These are phyloP conservation scores for Lucinisca nassula DNA, from an alignment of 2,888 invertebrate genomes.

Conservation along the genomic window DNA sequence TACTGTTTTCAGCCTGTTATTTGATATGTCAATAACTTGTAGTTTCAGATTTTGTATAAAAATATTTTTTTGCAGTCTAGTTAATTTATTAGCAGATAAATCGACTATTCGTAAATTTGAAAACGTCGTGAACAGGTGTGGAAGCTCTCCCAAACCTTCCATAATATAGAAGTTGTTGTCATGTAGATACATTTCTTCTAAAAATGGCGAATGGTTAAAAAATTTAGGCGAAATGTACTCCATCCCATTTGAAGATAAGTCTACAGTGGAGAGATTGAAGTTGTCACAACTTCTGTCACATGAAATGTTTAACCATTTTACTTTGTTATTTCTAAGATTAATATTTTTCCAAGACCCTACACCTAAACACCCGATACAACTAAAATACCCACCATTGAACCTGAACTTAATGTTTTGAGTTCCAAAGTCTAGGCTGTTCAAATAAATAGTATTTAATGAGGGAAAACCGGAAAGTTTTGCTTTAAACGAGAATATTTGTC, in stretches of 20 bases:
- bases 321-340: background rate
- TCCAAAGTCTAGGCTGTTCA: background rate
- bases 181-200: background rate
- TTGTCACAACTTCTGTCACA: background rate
- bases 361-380: background rate
- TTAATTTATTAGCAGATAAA: background rate
- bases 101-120: background rate
- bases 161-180: background rate
- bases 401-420: background rate
- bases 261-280: background rate
- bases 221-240: background rate
- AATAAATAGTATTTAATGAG: background rate
- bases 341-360: background rate
- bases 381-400: background rate
- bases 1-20: background rate
- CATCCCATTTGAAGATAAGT: background rate
- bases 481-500: no score
- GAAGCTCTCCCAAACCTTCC: background rate
- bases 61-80: background rate
- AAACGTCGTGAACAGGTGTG: background rate
- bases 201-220: background rate
- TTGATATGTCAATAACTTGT: background rate
- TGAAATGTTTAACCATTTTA: background rate
- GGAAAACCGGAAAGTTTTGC: no score
- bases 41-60: background rate